phyloP scores from a whole-genome alignment of 2,888 invertebrate genomes.

The Dromius quadrimaculatus region DNA sequence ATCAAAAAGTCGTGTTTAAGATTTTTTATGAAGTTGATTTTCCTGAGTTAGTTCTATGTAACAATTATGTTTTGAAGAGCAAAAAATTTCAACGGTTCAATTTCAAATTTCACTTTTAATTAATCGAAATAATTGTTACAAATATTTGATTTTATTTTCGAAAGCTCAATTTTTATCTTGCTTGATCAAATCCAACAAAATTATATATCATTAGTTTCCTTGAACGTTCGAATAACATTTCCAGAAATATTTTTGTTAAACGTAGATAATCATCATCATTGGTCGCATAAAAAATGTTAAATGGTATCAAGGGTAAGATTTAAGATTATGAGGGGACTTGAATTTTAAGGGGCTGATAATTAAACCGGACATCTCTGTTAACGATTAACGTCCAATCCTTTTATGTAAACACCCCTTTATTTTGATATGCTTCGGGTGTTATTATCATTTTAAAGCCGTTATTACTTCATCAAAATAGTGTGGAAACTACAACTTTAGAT shows the following conservation, averaged over 20 bases:
- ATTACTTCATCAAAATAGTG: slow-evolving; percentile 39
- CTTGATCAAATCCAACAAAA: no score
- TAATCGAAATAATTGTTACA: not conserved
- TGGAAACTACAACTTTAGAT: slow-evolving; percentile 22
- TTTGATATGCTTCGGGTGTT: slow-evolving; percentile 22
- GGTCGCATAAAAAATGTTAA: not conserved
- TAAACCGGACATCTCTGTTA: slow-evolving; percentile 27
- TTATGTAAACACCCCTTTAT: slow-evolving; percentile 34
- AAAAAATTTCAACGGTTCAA: not conserved
- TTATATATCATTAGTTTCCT: slow-evolving; percentile 23
- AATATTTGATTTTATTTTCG: not conserved
- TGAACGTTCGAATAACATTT: slow-evolving; percentile 4
- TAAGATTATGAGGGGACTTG: slow-evolving; percentile 15
- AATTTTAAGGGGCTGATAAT: slow-evolving; percentile 22
- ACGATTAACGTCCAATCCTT: slow-evolving; percentile 18
- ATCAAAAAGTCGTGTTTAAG: not conserved
- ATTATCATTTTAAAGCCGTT: slow-evolving; percentile 36
- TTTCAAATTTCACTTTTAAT: not conserved
- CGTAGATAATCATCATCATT: slow-evolving; percentile 19
- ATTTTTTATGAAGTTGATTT: slow-evolving; percentile 11
- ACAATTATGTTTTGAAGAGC: not conserved
- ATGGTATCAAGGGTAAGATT: slow-evolving; percentile 11
- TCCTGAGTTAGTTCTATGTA: not conserved
- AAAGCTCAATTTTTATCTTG: no score
- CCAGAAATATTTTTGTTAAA: slow-evolving; percentile 17